Evolutionary conservation across 35 echinoderm and acorn worm genomes (phyloP), one percentile per base, ranked within the genome.

Genomic region (Anneissia japonica): DNA sequence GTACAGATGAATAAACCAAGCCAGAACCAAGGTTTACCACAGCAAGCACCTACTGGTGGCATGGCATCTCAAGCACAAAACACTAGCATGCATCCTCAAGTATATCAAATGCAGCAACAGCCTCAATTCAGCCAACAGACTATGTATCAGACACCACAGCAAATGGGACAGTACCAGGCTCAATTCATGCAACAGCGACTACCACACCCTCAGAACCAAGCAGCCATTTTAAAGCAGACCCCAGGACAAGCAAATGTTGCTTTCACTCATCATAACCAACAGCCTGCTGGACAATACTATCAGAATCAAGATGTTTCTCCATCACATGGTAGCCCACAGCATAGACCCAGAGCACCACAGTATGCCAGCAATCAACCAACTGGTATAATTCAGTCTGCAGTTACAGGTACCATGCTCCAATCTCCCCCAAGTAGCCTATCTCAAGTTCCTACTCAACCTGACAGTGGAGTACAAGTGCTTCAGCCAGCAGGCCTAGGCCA

Each of bases 191-290:
- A 77, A 77, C 88, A 77, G 26, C 37, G 21, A 34, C 80, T 84
- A 80, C 81, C 83, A 46, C 91, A 77, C 13, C 34, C 1, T 14
- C 75, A 11, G 26, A 84, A 87, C 12, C 84, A 72, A 86, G 38
- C 84, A 74, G 45, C 77, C 14, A 39, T 30, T 31, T 72, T 75
- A 35, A 77, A 91, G 38, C 64, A 87, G 38, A 37, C 56, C 23
- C 81, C 39, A 35, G 74, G 46, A 46, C 38, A 81, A 37, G 34
- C 26, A 76, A 91, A 0, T 76, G 51, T 64, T 16, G 19, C 76
- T 33, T 34, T 78, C 33, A 14, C 76, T 78, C 76, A 78, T 9
- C 76, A 5, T 17, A 34, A 78, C 16, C 32, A 30, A 34, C 74
- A 78, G 23, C 76, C 76, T 11, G 36, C 17, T 12, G 17, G 33